A percentile compares a stretch with the other conserved stretches of the same genome.
These are phyloP conservation scores for Campoplex nolae DNA, from an alignment of 2,888 invertebrate species.

Conservation along the genomic window DNA sequence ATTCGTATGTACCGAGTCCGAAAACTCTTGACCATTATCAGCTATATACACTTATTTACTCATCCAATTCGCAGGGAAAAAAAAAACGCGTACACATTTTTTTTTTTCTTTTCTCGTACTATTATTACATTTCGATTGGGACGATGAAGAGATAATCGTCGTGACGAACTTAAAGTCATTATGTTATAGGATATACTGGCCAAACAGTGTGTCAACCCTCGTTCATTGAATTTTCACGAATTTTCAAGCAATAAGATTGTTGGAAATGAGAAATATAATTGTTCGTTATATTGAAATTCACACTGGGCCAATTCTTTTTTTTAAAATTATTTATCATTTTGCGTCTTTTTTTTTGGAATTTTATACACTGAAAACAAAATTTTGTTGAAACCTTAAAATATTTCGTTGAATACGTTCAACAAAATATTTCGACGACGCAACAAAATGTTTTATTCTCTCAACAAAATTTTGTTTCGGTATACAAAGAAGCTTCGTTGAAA, in stretches of 20 bases:
- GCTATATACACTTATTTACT: conserved; percentile 31
- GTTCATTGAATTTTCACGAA: not conserved
- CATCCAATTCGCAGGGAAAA: conserved; percentile 16
- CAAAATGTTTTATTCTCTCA: too few species aligned
- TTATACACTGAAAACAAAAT: too few species aligned
- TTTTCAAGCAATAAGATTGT: not conserved
- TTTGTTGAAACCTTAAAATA: too few species aligned
- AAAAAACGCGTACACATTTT: not conserved
- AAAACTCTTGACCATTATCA: conserved; percentile 16
- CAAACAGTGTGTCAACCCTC: conserved; percentile 3
- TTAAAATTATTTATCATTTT: not conserved
- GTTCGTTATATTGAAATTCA: not conserved
- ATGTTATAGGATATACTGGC: not conserved
- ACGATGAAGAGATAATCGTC: not conserved
- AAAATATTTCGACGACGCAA: too few species aligned
- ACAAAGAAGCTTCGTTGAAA: too few species aligned
- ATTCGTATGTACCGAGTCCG: conserved; percentile 16
- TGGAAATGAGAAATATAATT: not conserved
- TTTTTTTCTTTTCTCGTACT: not conserved
- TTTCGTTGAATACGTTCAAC: too few species aligned
- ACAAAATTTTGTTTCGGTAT: too few species aligned
- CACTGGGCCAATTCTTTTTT: not conserved
- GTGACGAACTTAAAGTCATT: not conserved
- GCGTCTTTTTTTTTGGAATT: not conserved
- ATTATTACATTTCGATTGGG: conserved; percentile 9